Evolutionary conservation across 2,888 invertebrate species (phyloP), one percentile per base, ranked within the genome.

Genomic region (Drosophila colorata): DNA sequence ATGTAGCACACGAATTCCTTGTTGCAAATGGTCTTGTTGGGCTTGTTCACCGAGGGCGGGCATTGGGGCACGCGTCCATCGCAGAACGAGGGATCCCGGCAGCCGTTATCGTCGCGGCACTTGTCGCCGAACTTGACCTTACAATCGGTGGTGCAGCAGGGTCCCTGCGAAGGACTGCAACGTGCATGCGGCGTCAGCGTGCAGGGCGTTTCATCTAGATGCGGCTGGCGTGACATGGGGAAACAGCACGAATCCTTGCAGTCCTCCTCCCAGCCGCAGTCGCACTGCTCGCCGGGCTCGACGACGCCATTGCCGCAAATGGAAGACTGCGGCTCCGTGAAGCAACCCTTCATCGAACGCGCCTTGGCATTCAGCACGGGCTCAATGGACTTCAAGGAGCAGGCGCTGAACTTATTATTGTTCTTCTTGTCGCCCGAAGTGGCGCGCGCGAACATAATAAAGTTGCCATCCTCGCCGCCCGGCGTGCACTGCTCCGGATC

Each of bases 231-330:
- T 46, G 96, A 94, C 93, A 98, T 97, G 35, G 98, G 98, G 84
- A 96, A 96, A 92, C 99, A 99, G 92, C 99, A 99, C 47, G 95
- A 94, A 92, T 98, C 98, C 60, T 96, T 95, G 92, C 99, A 99
- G 91, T 99, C 98, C 88, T 98, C 97, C 87, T 97, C 97, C 98
- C 98, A 98, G 60, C 99, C 99, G 92, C 99, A 99, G 93, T 99
- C 99, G 92, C 99, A 99, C 92, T 99, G 96, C 93, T 99, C 99
- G 16, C 97, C 98, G 47, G 96, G 96, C 91, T 99, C 99, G 46
- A 98, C 98, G 31, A 99, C 98, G 41, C 98, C 98, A 92, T 99
- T 99, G 56, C 99, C 99, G 93, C 99, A 99, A 90, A 99, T 97
- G 0, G 99, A 97, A 60, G 96, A 96, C 92, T 98, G 97, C 16